These are phyloP conservation scores for Oscheius sp. DNA, from an alignment of 1,140 invertebrate genomes.

Conservation along the genomic window DNA sequence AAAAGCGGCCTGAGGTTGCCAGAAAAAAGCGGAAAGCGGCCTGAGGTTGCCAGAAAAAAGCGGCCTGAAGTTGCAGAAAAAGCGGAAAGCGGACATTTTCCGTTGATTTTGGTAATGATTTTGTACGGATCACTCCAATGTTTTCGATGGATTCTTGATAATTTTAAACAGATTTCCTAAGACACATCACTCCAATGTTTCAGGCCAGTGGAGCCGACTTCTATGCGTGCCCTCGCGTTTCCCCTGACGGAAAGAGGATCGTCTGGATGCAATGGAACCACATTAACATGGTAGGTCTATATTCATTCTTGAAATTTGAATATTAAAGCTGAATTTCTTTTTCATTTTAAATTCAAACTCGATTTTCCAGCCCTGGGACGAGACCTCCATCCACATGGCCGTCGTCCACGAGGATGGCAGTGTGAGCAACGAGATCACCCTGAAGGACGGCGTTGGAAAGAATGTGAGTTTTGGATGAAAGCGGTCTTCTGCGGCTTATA, in stretches of 20 bases:
- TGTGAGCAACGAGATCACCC: not conserved
- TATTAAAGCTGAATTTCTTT: constrained; percentile 1
- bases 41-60: too few relatives aligned
- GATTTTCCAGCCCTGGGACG: constrained; percentile 61
- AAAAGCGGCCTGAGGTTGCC: too few relatives aligned
- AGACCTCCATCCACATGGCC: constrained; percentile 54
- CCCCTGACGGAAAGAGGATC: constrained; percentile 61
- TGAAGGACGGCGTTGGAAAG: constrained; percentile 8
- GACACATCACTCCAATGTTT: too few relatives aligned
- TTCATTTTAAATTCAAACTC: not conserved
- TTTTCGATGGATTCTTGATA: not conserved
- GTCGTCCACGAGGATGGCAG: constrained; percentile 13
- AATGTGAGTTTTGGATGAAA: not conserved
- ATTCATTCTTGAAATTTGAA: constrained; percentile 16
- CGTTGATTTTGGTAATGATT: not conserved
- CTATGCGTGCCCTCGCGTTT: constrained; percentile 59
- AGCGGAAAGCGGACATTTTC: not conserved
- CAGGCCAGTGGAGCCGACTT: constrained; percentile 56
- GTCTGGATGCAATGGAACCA: constrained; percentile 63
- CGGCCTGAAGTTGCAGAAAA: too few relatives aligned
- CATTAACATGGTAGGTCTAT: constrained; percentile 64
- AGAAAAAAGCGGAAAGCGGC: too few relatives aligned
- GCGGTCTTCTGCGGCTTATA: too few relatives aligned
- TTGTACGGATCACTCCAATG: not conserved
- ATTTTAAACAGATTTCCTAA: not conserved